These are phyloP conservation scores for Hemithea aestivaria DNA, from an alignment of 2,888 invertebrate species.

Conservation along the genomic window DNA sequence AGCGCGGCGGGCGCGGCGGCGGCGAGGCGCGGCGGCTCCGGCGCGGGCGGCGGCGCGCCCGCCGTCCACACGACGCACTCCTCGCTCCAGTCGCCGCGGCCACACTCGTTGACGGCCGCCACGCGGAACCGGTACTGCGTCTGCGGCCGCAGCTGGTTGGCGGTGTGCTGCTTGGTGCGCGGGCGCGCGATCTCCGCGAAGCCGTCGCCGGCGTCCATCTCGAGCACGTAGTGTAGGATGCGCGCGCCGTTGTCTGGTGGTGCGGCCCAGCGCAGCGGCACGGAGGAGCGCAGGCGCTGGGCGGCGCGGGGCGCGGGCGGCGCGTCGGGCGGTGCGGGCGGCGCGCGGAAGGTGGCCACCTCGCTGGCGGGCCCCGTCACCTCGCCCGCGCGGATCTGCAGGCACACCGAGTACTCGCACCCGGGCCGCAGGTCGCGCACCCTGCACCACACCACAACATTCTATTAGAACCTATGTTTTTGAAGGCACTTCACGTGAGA, in stretches of 20 bases:
- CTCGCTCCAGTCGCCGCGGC: constrained; percentile 85
- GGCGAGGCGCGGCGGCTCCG: constrained; percentile 85
- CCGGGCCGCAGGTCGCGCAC: constrained; percentile 92
- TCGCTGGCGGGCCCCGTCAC: constrained; percentile 87
- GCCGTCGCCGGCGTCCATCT: constrained; percentile 86
- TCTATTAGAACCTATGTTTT: too few relatives aligned
- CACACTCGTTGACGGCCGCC: constrained; percentile 89
- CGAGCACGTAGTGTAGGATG: constrained; percentile 86
- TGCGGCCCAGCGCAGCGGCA: constrained; percentile 85
- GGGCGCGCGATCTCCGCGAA: constrained; percentile 87
- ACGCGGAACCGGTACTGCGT: constrained; percentile 90
- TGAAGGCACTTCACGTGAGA: too few relatives aligned
- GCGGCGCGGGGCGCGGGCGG: constrained; percentile 86
- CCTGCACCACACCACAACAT: constrained; percentile 34
- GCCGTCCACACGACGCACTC: constrained; percentile 85
- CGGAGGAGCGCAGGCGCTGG: constrained; percentile 83
- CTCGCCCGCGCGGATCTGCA: constrained; percentile 87
- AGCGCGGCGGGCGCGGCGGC: constrained; percentile 82
- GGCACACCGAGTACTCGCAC: constrained; percentile 91
- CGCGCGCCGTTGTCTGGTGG: constrained; percentile 89
- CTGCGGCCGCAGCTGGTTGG: constrained; percentile 87
- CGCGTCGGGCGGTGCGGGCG: constrained; percentile 88
- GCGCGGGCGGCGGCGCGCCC: constrained; percentile 89
- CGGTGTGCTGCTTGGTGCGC: constrained; percentile 86
- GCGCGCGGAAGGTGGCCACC: constrained; percentile 88